Evolutionary conservation across 2,113 vertebrate genomes (phyloP), one percentile per base, ranked within the genome.

Genomic region (Papio anubis): DNA sequence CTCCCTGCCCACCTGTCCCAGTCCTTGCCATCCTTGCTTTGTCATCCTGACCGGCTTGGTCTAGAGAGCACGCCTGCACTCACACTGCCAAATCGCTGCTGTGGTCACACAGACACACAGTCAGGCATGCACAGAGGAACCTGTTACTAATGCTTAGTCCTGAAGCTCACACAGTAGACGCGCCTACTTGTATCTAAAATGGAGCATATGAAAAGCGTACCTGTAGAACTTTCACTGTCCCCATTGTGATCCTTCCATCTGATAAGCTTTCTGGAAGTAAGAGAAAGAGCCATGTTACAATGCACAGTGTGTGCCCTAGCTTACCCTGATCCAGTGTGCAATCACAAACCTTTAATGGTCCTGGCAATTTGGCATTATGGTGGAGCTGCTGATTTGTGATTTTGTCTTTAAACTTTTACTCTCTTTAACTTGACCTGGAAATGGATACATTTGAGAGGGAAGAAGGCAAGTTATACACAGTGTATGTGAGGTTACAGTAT

Each of bases 341-440:
- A 64, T 66, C 50, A 20, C 45, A 27, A 1, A 18, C 32, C 32
- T 76, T 57, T 30, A 45, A 9, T n/a, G 45, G 32, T 78, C 20
- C 0, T 45, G 38, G 17, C 80, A 57, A 2, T 85, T 59, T 79
- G 50, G 4, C 43, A 5, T 79, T 13, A n/a, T 32, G 52, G 35
- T 40, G 35, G 45, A 27, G 70, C 55, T 68, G 23, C 73, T 45
- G 55, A 40, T 20, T n/a, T 83, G 45, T 48, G 57, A 16, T 50
- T 85, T 30, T 66, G 52, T 76, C 55, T 35, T 68, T 50, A 10
- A 38, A 38, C 13, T 70, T 68, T 73, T 52, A 50, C 48, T 57
- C 25, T 84, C 40, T 90, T 66, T 55, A 43, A 10, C 38, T n/a
- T 90, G 38, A 30, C 38, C 45, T 86, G 73, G 72, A 55, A 94